These are phyloP conservation scores for Aythya baeri DNA, from an alignment of 2,113 vertebrate species.

Conservation along the genomic window DNA sequence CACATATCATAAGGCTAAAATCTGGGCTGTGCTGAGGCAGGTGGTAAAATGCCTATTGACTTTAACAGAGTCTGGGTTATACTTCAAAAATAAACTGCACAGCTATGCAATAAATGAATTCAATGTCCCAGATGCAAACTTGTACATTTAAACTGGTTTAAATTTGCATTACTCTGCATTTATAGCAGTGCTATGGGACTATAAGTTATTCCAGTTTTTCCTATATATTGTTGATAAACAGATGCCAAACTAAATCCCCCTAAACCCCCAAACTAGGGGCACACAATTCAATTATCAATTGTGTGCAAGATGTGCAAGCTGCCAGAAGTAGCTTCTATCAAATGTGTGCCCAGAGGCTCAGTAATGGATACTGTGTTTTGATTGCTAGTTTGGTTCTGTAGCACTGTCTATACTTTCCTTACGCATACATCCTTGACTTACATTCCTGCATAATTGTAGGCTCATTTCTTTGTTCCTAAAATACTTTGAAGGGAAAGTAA, in stretches of 20 bases:
- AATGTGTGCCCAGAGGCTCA: not conserved
- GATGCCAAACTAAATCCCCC: not conserved
- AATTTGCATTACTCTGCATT: not conserved
- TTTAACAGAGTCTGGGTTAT: not conserved
- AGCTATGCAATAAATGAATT: constrained; percentile 4
- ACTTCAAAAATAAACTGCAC: constrained; percentile 7
- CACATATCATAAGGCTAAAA: not conserved
- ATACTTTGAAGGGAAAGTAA: not conserved
- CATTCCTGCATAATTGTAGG: not conserved
- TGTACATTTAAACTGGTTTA: not conserved
- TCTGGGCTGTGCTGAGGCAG: not conserved
- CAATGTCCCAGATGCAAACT: not conserved
- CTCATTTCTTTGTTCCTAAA: not conserved
- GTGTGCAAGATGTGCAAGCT: not conserved
- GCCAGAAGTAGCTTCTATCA: not conserved
- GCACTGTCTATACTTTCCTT: not conserved
- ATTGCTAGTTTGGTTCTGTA: not conserved
- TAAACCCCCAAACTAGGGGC: not conserved
- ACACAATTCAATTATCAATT: not conserved
- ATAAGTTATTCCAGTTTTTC: not conserved
- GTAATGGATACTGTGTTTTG: not conserved
- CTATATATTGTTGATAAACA: constrained; percentile 11
- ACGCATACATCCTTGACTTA: not conserved
- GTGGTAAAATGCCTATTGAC: not conserved
- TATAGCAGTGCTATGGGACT: not conserved